Conservation (phyloP, 2,113 vertebrate species). For the Craseonycteris thonglongyai region DNA sequence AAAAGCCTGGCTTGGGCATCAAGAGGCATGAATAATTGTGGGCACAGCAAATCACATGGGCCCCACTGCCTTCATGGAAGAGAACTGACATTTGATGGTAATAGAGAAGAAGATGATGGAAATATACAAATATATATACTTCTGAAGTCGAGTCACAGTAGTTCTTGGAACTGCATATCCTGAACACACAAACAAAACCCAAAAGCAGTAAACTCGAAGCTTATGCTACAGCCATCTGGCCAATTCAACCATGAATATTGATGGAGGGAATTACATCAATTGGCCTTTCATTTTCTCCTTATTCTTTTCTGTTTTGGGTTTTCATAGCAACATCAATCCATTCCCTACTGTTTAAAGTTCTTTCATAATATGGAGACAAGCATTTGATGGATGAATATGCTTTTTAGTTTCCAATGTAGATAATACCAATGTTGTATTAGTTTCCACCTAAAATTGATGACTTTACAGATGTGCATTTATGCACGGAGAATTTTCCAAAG, state of each 20-base stretch:
- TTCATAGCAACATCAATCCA: neutral
- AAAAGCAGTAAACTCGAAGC: constrained; percentile 38
- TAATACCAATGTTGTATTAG: neutral
- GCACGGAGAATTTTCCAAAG: neutral
- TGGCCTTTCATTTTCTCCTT: constrained; percentile 15
- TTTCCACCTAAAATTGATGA: neutral
- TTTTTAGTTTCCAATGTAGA: neutral
- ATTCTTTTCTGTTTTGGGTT: constrained; percentile 1
- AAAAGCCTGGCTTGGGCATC: neutral
- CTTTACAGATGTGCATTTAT: neutral
- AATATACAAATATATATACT: constrained; percentile 70
- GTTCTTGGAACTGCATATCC: constrained; percentile 49
- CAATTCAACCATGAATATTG: constrained; percentile 23
- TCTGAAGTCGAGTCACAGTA: constrained; percentile 70
- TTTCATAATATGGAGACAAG: neutral
- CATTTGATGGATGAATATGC: neutral
- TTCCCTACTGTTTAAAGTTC: neutral
- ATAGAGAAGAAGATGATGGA: constrained; percentile 37
- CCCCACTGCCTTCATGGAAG: constrained; percentile 63
- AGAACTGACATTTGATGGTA: constrained; percentile 68
- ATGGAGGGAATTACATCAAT: neutral
- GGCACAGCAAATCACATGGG: constrained; percentile 64
- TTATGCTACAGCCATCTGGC: constrained; percentile 39
- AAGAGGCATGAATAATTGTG: constrained; percentile 57
- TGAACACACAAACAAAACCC: constrained; percentile 31